A percentile compares a stretch with the other conserved stretches of the same genome.
Evolutionary conservation across 2,113 vertebrate genomes (phyloP).

Genomic region (Rhea americana): DNA sequence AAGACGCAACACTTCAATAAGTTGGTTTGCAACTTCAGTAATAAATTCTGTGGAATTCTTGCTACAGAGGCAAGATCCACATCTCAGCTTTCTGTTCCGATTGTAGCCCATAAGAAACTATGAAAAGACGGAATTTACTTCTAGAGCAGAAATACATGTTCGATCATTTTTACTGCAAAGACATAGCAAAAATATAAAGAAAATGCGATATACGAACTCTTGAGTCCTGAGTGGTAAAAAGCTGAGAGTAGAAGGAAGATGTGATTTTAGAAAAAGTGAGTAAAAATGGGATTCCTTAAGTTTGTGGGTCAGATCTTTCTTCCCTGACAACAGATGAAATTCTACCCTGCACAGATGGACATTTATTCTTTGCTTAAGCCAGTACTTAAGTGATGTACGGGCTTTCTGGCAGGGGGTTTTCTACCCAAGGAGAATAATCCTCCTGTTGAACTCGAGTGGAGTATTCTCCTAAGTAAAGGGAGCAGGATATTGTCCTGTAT

Average conservation of each 20-base stretch:
- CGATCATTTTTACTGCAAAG: background rate
- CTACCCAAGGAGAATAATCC: constrained; percentile 59
- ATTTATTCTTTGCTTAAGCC: constrained; percentile 33
- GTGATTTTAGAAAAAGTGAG: background rate
- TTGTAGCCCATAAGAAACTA: background rate
- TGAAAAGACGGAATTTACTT: background rate
- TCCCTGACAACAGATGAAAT: constrained; percentile 48
- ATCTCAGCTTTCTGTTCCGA: background rate
- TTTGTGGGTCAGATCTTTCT: background rate
- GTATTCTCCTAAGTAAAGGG: constrained; percentile 48
- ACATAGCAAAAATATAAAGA: background rate
- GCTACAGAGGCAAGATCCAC: background rate
- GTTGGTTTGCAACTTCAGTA: background rate
- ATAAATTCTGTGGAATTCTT: background rate
- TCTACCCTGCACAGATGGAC: constrained; percentile 51
- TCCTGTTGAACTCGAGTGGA: constrained; percentile 7
- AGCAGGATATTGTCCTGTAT: constrained; percentile 35
- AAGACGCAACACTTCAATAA: background rate
- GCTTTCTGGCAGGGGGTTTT: constrained; percentile 39
- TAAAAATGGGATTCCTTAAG: constrained; percentile 15
- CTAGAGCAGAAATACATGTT: background rate
- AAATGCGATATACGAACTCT: background rate
- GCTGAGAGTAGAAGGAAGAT: background rate
- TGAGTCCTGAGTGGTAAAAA: background rate
- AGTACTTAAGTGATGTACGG: constrained; percentile 40